Base-by-base conservation (phyloP, 2,797 vertebrate species). In the Neosilurus mollespiculum region DNA sequence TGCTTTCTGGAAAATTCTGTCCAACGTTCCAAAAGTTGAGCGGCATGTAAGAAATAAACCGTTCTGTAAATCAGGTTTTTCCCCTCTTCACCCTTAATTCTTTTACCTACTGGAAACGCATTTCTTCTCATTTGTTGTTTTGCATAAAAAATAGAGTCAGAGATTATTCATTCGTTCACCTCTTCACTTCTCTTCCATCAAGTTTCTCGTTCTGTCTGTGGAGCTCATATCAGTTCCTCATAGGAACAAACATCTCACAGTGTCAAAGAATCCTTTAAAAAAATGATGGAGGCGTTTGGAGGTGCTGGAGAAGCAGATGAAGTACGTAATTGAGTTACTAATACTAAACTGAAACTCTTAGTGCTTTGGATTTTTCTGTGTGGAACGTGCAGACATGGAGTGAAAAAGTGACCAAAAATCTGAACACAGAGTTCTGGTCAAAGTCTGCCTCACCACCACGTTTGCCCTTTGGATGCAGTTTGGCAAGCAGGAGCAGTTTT, bases 401-500 rank as follows among this genome's bases (percentile, higher is more conserved):
- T 26, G 3, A 51, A 72, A 72, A 4, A 30, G n/a, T 18, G 30
- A 34, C 30, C 26, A 43, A 51, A 24, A 71, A 43, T 9, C 24
- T 20, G 56, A 69, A 67, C 78, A 80, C 12, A 7, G 7, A n/a
- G 78, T 80, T n/a, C 34, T 30, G 64, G n/a, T 78, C 64, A 61
- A 83, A 83, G 81, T 75, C 73, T 30, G 9, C 37, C 9, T 37
- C 20, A 2, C 22, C 2, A 22, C 30, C 61, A 61, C 1, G 12
- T 8, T 70, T 78, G 73, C 73, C 15, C 81, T 83, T 78, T 83
- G 81, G 51, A 77, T 77, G 11, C n/a, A 26, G 62, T 77, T 30
- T 59, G 53, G 51, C 30, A 67, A n/a, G 4, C 53, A 11, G 66
- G 56, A 1, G 18, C 11, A 15, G 18, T 22, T 65, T 22, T 34